Conservation (phyloP, 2,113 vertebrate genomes). For the Aepyceros melampus region DNA sequence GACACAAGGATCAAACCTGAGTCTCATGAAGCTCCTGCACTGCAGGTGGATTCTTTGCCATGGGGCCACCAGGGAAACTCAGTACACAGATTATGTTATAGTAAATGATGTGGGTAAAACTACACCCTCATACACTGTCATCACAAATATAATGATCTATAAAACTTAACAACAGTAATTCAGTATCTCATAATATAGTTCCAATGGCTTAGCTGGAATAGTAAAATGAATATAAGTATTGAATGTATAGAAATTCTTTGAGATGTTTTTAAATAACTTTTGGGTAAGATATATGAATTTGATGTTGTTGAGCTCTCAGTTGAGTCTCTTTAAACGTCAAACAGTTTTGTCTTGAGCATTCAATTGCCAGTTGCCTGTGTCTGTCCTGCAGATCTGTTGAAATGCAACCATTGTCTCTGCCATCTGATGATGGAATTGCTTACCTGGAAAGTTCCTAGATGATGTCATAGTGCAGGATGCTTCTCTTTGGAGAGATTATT, state of each 20-base stretch:
- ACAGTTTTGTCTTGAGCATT: background rate
- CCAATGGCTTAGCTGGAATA: background rate
- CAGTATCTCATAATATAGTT: background rate
- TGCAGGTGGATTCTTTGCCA: background rate
- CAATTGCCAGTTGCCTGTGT: background rate
- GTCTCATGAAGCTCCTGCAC: background rate
- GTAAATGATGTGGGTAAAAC: background rate
- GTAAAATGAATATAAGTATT: background rate
- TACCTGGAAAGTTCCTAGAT: background rate
- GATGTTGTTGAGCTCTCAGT: background rate
- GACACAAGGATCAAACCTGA: background rate
- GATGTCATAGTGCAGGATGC: fast-evolving
- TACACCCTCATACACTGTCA: background rate
- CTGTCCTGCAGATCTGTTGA: background rate
- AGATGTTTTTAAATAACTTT: background rate
- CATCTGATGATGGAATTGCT: background rate
- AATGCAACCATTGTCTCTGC: background rate
- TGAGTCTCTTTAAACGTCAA: background rate
- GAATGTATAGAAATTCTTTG: background rate
- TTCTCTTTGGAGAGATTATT: background rate
- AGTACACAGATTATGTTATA: background rate
- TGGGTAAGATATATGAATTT: background rate
- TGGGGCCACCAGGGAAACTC: background rate
- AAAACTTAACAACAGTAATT: background rate
- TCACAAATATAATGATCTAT: background rate